Conservation (phyloP, 2,113 vertebrate species). For the Chloropsis cyanopogon region DNA sequence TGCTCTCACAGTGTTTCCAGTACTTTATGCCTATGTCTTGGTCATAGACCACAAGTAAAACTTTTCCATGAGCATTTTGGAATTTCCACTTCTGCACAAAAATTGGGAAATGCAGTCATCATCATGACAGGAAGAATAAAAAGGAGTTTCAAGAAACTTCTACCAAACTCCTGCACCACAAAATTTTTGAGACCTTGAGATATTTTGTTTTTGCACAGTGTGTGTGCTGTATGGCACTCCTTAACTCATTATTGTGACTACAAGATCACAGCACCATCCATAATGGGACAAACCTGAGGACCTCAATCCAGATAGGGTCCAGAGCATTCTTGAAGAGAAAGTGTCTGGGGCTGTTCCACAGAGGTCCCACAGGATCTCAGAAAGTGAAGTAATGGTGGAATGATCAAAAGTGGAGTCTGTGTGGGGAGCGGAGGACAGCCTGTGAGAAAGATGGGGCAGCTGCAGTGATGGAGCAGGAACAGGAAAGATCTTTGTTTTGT, state of each 20-base stretch:
- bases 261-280: neutral
- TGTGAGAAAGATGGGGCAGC: neutral
- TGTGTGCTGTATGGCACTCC: neutral
- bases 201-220: neutral
- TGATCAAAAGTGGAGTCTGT: neutral
- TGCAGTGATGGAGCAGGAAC: neutral
- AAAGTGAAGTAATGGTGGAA: neutral
- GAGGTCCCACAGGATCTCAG: neutral
- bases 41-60: constrained; percentile 45
- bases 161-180: neutral
- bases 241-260: neutral
- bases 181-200: neutral
- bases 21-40: neutral
- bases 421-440: neutral
- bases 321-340: neutral
- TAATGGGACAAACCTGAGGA: neutral
- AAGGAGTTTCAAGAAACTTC: neutral
- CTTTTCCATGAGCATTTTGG: constrained; percentile 18
- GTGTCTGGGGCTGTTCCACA: neutral
- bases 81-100: constrained; percentile 26
- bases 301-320: fast-evolving
- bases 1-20: constrained; percentile 13
- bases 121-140: neutral
- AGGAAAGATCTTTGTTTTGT: neutral
- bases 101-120: neutral